phyloP scores from a whole-genome alignment of 2,113 vertebrate genomes.

The Aphelocoma coerulescens region DNA sequence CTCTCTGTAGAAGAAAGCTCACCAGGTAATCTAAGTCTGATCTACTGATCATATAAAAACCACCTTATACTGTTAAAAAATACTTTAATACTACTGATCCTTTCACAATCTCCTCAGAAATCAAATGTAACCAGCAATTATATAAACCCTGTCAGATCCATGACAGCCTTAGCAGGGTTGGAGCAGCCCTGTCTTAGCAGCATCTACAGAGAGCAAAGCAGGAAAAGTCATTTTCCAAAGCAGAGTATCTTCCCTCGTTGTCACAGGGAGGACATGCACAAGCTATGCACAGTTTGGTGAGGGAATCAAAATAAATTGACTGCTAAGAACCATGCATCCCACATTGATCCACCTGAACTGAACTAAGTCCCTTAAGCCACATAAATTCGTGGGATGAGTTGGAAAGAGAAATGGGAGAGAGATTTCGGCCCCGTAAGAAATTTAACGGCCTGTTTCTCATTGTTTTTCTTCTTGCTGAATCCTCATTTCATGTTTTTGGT shows the following conservation, averaged over 20 bases:
- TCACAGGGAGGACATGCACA: background rate
- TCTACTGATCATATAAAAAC: background rate
- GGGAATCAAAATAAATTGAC: background rate
- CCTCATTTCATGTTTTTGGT: background rate
- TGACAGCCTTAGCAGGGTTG: background rate
- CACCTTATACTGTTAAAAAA: background rate
- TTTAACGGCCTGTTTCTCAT: background rate
- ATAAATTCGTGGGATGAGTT: background rate
- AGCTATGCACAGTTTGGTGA: background rate
- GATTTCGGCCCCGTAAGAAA: background rate
- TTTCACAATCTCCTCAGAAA: background rate
- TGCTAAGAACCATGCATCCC: background rate
- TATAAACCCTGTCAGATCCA: background rate
- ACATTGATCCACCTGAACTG: background rate
- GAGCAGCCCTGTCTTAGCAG: background rate
- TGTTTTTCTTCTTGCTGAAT: background rate
- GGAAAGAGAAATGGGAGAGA: background rate
- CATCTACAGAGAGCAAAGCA: background rate
- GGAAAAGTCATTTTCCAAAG: background rate
- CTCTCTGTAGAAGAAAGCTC: background rate
- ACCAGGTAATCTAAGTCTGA: background rate
- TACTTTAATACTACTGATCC: background rate
- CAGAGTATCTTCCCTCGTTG: background rate
- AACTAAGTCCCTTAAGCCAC: background rate
- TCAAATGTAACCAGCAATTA: background rate